Evolutionary conservation across 2,888 invertebrate species (phyloP), one percentile per base, ranked within the genome.

Genomic region (Abscondita cerata): DNA sequence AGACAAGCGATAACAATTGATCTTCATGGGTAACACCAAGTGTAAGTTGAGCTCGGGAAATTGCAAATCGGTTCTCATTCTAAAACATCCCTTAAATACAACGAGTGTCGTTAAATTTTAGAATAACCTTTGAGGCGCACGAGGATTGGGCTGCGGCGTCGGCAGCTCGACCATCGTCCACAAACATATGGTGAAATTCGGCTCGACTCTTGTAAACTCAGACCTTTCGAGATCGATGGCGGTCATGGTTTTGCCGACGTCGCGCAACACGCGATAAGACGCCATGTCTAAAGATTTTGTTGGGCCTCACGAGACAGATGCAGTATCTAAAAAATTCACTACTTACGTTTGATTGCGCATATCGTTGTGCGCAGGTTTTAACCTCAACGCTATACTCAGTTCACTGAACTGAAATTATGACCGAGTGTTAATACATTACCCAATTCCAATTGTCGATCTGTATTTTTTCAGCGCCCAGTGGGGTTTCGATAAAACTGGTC

Each of bases 91-190:
- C n/a, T n/a, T n/a, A n/a, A n/a, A n/a, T n/a, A n/a, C n/a, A n/a
- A 62, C 47, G n/a, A 47, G 11, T 51, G 20, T 13, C 40, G 5
- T 18, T 19, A 25, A 12, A 11, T 4, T 38, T 19, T 11, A 12
- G 4, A 34, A 12, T 3, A 80, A 80, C 6, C 79, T 71, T 16
- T 84, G 75, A 56, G 83, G 81, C 18, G 34, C 31, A 2, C 48
- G 31, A 12, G 48, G 48, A 15, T 48, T 48, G 2, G 48, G 48
- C 9, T 13, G 31, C 33, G 48, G 1, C 25, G 19, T 50, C 0
- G 84, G 84, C 38, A 83, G 69, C 63, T 77, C 75, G 36, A 83
- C 78, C 40, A 80, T 73, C 0, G 81, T 76, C 83, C 84, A 85
- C 3, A 84, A 69, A 60, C 82, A 81, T 40, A 83, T 73, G 1